These are phyloP conservation scores for Nycticorax nycticorax DNA, from an alignment of 2,113 vertebrate species.

Conservation along the genomic window DNA sequence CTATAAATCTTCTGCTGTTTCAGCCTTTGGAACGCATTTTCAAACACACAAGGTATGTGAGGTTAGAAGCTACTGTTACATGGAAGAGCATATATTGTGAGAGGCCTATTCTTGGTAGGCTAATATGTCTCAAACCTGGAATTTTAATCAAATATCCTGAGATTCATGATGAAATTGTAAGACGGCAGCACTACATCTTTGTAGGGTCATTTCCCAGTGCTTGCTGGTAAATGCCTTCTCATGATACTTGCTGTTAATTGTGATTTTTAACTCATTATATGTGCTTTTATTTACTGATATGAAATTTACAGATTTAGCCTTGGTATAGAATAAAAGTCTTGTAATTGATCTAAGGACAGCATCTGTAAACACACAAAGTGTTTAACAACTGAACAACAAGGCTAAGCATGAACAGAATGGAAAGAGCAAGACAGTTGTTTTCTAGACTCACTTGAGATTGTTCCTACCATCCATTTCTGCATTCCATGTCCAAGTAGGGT, in stretches of 20 bases:
- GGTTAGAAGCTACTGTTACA: not conserved
- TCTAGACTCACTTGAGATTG: not conserved
- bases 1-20: not conserved
- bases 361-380: not conserved
- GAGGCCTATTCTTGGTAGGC: not conserved
- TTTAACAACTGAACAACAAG: not conserved
- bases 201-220: not conserved
- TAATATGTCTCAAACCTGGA: not conserved
- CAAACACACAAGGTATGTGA: not conserved
- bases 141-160: not conserved
- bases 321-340: not conserved
- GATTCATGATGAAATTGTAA: not conserved
- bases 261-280: not conserved
- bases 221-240: not conserved
- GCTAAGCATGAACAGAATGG: not conserved
- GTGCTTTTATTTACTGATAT: not conserved
- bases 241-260: not conserved
- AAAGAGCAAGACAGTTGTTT: not conserved
- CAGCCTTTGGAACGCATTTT: not conserved
- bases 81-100: not conserved
- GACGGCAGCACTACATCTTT: not conserved
- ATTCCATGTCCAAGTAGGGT: not conserved
- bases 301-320: not conserved
- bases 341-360: not conserved
- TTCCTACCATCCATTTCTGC: not conserved